These are phyloP conservation scores for Lophotriccus pileatus DNA, from an alignment of 2,797 vertebrate species.

Conservation along the genomic window DNA sequence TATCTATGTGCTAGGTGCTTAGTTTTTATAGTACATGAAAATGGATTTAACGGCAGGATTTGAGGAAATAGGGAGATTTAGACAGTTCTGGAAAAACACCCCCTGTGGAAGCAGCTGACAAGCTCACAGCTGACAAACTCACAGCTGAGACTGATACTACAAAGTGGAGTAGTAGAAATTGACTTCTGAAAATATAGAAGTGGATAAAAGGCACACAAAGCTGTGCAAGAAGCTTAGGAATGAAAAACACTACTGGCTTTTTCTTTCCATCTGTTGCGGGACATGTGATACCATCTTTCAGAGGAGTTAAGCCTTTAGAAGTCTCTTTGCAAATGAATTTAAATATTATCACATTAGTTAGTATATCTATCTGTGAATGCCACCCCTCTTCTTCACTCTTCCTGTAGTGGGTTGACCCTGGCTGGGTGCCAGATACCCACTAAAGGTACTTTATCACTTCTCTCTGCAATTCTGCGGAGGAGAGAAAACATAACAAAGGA, in stretches of 20 bases:
- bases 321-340: neutral
- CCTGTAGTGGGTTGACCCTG: neutral
- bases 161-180: neutral
- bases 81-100: neutral
- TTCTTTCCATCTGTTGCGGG: neutral
- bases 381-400: neutral
- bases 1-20: neutral
- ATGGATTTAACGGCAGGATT: neutral
- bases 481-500: neutral
- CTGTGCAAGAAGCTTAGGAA: neutral
- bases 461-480: neutral
- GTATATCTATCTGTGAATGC: neutral
- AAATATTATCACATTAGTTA: neutral
- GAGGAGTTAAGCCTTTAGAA: neutral
- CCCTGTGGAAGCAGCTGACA: neutral
- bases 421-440: neutral
- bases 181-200: neutral
- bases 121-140: neutral
- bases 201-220: neutral
- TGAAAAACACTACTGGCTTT: neutral
- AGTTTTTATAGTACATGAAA: neutral
- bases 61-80: neutral
- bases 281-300: neutral
- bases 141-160: neutral
- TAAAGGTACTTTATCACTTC: neutral